Evolutionary conservation across 2,113 vertebrate species (phyloP).

Genomic region (Psilopsiagon aurifrons): DNA sequence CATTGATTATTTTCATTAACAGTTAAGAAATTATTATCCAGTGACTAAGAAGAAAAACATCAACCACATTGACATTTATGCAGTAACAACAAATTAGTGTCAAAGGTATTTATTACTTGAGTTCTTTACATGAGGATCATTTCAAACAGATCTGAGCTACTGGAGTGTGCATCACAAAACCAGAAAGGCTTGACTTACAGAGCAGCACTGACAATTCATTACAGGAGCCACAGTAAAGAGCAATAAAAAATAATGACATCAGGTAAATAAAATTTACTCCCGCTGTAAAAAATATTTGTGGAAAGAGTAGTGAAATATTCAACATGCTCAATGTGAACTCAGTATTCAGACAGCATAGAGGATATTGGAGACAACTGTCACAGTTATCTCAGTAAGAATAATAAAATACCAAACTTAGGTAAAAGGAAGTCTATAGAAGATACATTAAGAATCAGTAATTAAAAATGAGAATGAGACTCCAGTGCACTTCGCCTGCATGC

Average conservation of each 20-base stretch:
- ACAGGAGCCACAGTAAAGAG: not conserved
- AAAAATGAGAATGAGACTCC: not conserved
- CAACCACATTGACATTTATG: not conserved
- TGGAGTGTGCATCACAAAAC: not conserved
- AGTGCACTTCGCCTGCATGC: not conserved
- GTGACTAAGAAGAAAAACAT: not conserved
- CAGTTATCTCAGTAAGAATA: not conserved
- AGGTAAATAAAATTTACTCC: not conserved
- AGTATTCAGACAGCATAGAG: not conserved
- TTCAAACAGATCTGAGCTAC: not conserved
- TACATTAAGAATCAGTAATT: not conserved
- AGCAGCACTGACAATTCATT: not conserved
- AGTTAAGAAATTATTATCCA: not conserved
- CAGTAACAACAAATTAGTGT: not conserved
- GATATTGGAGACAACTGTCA: not conserved
- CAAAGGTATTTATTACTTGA: not conserved
- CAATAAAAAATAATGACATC: not conserved
- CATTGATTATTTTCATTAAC: not conserved
- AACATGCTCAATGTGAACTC: not conserved
- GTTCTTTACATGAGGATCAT: not conserved
- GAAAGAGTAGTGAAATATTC: not conserved
- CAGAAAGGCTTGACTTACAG: not conserved
- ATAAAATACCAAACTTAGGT: not conserved
- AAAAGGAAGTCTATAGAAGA: not conserved
- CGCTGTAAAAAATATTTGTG: not conserved